Percentiles rank a stretch among this genome's conserved stretches.
Conservation (phyloP, 2,113 vertebrate species). For the Cynocephalus volans region DNA sequence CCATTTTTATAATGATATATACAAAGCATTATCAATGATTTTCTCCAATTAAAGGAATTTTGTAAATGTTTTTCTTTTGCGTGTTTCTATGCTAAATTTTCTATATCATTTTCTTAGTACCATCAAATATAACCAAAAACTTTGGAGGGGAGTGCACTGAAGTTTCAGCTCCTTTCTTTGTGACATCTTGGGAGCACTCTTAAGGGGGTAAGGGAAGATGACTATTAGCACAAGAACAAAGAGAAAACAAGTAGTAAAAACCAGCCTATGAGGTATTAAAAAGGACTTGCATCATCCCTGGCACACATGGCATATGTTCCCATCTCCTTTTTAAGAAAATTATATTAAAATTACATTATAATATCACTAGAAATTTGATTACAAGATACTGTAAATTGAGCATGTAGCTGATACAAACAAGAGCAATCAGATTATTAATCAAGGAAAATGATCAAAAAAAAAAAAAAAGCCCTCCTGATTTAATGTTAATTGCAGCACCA, state of each 20-base stretch:
- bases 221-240: background rate
- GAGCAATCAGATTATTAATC: constrained; percentile 31
- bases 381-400: constrained; percentile 40
- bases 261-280: background rate
- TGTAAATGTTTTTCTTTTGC: background rate
- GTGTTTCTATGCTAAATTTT: background rate
- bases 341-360: constrained; percentile 20
- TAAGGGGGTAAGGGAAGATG: background rate
- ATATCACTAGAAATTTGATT: constrained; percentile 48
- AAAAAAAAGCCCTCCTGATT: background rate
- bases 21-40: background rate
- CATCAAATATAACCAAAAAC: background rate
- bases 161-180: background rate
- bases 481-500: constrained; percentile 40
- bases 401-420: constrained; percentile 26
- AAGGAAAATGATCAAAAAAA: background rate
- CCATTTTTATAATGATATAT: background rate
- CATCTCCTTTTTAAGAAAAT: constrained; percentile 12
- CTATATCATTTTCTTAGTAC: background rate
- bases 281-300: background rate
- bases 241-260: background rate
- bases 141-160: background rate
- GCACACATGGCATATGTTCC: background rate
- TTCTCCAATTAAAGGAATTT: background rate
- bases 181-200: background rate